phyloP scores from a whole-genome alignment of 2,797 vertebrate genomes.

The Galago senegalensis region DNA sequence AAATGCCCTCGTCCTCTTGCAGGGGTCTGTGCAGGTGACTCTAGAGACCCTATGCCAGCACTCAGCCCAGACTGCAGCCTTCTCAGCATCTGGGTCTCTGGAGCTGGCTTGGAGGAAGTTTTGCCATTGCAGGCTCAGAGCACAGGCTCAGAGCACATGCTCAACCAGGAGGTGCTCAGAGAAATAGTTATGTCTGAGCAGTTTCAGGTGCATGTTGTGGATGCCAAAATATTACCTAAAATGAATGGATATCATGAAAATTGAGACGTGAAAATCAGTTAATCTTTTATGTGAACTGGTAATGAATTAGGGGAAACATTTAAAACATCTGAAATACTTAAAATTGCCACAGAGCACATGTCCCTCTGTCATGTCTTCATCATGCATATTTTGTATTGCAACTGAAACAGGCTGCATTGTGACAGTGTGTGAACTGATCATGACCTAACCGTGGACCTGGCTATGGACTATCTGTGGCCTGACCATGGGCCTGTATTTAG shows the following conservation, averaged over 20 bases:
- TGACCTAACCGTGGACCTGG: too few species aligned
- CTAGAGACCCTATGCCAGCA: rapidly evolving
- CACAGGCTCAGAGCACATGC: neutral
- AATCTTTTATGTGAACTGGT: neutral
- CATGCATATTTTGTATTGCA: neutral
- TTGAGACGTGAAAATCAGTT: neutral
- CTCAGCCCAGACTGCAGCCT: neutral
- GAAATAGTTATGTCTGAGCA: neutral
- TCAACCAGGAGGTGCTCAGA: neutral
- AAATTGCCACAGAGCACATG: neutral
- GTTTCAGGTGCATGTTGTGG: neutral
- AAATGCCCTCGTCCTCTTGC: too few species aligned
- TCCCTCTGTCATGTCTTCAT: neutral
- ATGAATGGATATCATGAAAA: neutral
- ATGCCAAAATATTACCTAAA: neutral
- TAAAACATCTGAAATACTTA: neutral
- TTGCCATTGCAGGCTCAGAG: neutral
- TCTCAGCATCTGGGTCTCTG: neutral
- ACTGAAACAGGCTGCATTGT: neutral
- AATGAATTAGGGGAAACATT: neutral
- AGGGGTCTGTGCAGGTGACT: too few species aligned
- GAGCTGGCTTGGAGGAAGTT: neutral
- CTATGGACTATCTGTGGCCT: neutral
- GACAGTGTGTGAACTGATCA: neutral
- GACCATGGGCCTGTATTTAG: neutral